A percentile compares a stretch with the other conserved stretches of the same genome.
phyloP scores from a whole-genome alignment of 2,113 vertebrate genomes.

The Callorhinus ursinus region DNA sequence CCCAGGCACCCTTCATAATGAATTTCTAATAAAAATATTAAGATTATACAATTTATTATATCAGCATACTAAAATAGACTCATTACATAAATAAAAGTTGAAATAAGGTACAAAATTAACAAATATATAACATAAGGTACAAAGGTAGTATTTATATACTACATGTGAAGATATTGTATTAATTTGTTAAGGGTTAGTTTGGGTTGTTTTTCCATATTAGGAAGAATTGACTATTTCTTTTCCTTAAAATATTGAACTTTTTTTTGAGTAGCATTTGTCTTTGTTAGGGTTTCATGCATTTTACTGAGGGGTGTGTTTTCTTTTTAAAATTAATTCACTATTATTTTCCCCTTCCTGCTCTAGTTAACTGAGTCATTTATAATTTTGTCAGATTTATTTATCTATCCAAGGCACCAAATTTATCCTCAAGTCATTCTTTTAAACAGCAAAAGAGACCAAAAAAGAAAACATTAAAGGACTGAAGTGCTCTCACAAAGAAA shows the following conservation, averaged over 20 bases:
- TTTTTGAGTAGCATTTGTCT: slow-evolving; percentile 62
- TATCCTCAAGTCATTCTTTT: slow-evolving; percentile 83
- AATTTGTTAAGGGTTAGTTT: background rate
- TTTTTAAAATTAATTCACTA: slow-evolving; percentile 79
- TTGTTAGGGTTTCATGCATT: slow-evolving; percentile 71
- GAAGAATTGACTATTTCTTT: slow-evolving; percentile 62
- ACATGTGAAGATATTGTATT: background rate
- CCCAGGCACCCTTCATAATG: background rate
- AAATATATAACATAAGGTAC: background rate
- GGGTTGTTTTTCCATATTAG: background rate
- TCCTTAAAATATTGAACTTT: slow-evolving; percentile 61
- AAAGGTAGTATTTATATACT: background rate
- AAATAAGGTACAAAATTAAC: background rate
- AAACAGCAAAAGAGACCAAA: slow-evolving; percentile 81
- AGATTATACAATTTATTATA: background rate
- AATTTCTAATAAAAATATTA: slow-evolving; percentile 40
- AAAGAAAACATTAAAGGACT: slow-evolving; percentile 75
- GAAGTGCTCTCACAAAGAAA: slow-evolving; percentile 72
- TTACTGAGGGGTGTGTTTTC: slow-evolving; percentile 70
- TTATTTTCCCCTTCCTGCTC: slow-evolving; percentile 62
- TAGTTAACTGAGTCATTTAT: slow-evolving; percentile 78
- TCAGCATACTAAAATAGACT: background rate
- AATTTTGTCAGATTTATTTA: slow-evolving; percentile 85
- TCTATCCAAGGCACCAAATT: slow-evolving; percentile 86
- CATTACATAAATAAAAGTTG: background rate